These are phyloP conservation scores for Anas platyrhynchos DNA, from an alignment of 2,113 vertebrate species.

Conservation along the genomic window DNA sequence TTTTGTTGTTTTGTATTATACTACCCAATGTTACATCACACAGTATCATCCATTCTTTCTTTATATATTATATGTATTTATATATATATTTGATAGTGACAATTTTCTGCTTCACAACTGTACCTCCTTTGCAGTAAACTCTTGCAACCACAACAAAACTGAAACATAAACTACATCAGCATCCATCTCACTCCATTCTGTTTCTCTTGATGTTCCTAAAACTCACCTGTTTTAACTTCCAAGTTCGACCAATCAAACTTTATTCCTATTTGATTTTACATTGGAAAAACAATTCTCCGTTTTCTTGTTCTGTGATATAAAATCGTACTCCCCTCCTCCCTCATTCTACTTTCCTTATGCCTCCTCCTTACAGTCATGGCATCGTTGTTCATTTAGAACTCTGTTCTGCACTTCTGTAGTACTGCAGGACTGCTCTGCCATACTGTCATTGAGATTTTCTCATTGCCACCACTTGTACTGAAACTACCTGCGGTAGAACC, in stretches of 20 bases:
- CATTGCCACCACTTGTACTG: background rate
- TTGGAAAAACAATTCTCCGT: background rate
- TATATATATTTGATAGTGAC: background rate
- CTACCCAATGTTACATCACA: background rate
- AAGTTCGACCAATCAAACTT: background rate
- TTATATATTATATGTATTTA: background rate
- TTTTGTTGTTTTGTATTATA: no score
- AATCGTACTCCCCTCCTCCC: background rate
- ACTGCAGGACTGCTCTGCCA: background rate
- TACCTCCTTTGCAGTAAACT: background rate
- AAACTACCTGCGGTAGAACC: background rate
- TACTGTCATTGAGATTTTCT: fast-evolving
- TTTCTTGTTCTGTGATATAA: background rate
- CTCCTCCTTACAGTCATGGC: background rate
- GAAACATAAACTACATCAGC: background rate
- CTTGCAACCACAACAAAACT: background rate
- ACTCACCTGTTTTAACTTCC: background rate
- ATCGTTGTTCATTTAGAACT: background rate
- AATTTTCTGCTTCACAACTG: background rate
- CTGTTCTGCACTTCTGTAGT: background rate
- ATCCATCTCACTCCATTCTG: background rate
- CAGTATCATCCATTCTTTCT: background rate
- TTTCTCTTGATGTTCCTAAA: background rate
- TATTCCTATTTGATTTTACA: background rate
- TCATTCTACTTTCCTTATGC: fast-evolving